Base-by-base conservation (phyloP, 2,888 invertebrate genomes). In the Parnassius glacialis region DNA sequence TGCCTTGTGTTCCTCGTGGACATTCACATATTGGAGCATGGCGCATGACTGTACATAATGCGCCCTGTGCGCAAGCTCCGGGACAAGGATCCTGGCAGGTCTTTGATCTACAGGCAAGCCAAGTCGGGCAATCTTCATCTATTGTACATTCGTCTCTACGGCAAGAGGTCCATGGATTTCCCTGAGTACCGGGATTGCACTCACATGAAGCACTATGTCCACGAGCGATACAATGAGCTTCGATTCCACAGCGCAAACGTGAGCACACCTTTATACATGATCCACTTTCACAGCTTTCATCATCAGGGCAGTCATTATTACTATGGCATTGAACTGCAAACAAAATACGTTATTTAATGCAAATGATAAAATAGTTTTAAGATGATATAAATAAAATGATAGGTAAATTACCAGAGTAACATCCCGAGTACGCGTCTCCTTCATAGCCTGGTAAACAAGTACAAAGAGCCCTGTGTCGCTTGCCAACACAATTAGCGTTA, bases 71-170 rank as follows among this genome's bases (percentile, higher is more conserved):
- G 78, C 97, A 97, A 59, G 95, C 93, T 76, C 97, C 97, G 60
- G 94, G 93, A 83, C 97, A 98, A 9, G 97, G 97, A 87, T 96
- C 95, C 74, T 94, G 94, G 76, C 98, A 98, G 64, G 93, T 93
- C 74, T 95, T 95, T 70, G 94, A 94, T 66, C 93, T 92, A 75
- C 98, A 98, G 10, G 96, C 95, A 69, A 97, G 87, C 84, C 95
- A 95, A 67, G 94, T 93, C 0, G 96, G 93, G 74, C 97, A 97
- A 69, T 97, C 96, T 7, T 93, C 92, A 75, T 97, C 95, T 2
- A 78, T 81, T 3, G 93, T 92, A 79, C 97, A 97, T 85, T 97
- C 96, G 2, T 95, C 95, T 73, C 95, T 92, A 59, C 94, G 93
- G 78, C 97, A 97, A 56, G 92, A 92, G n/a, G 94, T 92, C 77